Evolutionary conservation across 2,113 vertebrate species (phyloP), one percentile per base, ranked within the genome.

Genomic region (Phocoena sinus): DNA sequence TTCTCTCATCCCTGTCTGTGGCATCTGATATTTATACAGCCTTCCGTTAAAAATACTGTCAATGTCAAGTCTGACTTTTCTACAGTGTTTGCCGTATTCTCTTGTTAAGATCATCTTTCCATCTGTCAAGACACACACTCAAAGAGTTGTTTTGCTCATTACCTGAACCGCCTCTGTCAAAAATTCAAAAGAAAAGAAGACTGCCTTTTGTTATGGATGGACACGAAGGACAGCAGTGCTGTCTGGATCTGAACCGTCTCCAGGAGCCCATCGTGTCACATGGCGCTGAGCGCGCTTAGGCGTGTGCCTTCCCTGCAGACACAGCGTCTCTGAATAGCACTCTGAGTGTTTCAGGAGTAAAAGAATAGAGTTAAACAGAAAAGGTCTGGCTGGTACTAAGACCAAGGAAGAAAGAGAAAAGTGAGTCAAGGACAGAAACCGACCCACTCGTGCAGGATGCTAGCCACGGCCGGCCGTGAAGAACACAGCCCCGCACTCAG

Each of bases 371-470:
- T 97, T 98, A 97, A 98, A 98, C 98, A 98, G 98, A 98, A 98
- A 97, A 96, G 97, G 91, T 98, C 98, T 98, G 98, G 97, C 98
- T 98, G 98, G 98, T 98, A 97, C 98, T 97, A 97, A 98, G 98
- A 65, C 93, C 31, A 89, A 95, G 81, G 91, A 95, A 96, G 91
- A 97, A 92, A 98, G 96, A 94, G 98, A 98, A 98, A 98, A 98
- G 96, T 98, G 98, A 99, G 98, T 98, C 98, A 99, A 99, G 98
- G 99, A 98, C 99, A 98, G 97, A 98, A 98, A 86, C 98, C 97
- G 98, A 97, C 97, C 95, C 98, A 82, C 96, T 98, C 97, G 68
- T 95, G 93, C 88, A 95, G 97, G 96, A 98, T 96, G 98, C 97
- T 87, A 98, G 97, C 95, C 97, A 60, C 96, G 92, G 85, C 96